Percentiles rank a stretch among this genome's conserved stretches.
phyloP scores from a whole-genome alignment of 2,888 invertebrate species.

The Stenolophus ochropezus region DNA sequence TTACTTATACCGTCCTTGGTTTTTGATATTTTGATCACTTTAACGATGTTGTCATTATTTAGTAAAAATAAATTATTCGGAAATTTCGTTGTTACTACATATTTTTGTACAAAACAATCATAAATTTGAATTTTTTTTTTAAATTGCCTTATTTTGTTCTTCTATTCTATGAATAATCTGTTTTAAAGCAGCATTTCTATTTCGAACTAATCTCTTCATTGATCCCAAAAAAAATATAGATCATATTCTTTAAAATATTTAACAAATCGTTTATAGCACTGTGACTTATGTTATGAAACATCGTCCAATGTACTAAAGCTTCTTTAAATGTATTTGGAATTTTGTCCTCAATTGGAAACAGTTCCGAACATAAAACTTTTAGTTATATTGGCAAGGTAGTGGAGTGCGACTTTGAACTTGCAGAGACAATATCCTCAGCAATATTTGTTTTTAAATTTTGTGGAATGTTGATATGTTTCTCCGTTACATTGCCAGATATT shows the following conservation, averaged over 20 bases:
- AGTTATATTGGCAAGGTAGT: not conserved
- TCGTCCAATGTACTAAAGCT: constrained; percentile 32
- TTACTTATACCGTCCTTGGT: not conserved
- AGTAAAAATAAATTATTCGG: not conserved
- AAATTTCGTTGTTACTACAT: not conserved
- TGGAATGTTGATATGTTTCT: too few species aligned
- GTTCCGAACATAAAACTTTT: not conserved
- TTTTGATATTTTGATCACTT: not conserved
- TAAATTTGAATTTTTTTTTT: not conserved
- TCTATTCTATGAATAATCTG: constrained; percentile 2
- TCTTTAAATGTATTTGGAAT: not conserved
- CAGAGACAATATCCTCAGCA: not conserved
- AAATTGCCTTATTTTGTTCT: constrained; percentile 4
- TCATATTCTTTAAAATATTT: too few species aligned
- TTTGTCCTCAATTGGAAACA: not conserved
- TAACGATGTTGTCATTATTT: not conserved
- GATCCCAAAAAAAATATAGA: not conserved
- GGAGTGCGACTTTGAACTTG: not conserved
- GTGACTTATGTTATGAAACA: constrained; percentile 49
- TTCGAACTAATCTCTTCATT: not conserved
- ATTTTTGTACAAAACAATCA: not conserved
- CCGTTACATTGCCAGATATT: too few species aligned
- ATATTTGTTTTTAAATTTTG: too few species aligned
- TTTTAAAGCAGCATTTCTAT: not conserved
- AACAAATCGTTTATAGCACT: too few species aligned